Conservation (phyloP, 2,113 vertebrate genomes). For the Neodon shergylaensis region DNA sequence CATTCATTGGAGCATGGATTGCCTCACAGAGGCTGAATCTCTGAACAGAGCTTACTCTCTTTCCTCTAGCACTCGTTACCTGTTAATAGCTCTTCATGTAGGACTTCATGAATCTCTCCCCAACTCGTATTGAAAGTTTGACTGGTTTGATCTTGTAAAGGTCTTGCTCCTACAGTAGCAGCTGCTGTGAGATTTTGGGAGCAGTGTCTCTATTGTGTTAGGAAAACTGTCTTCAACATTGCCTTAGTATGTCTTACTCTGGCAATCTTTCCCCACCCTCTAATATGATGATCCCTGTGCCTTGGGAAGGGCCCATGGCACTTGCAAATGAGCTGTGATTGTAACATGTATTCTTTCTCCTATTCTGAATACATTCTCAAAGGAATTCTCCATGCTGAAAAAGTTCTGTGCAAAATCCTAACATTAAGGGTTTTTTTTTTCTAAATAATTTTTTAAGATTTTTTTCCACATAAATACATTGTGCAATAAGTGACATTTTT, state of each 20-base stretch:
- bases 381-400: neutral
- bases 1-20: neutral
- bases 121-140: neutral
- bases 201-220: neutral
- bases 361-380: neutral
- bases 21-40: neutral
- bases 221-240: neutral
- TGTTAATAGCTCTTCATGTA: neutral
- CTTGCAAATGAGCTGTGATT: neutral
- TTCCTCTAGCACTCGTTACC: neutral
- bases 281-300: neutral
- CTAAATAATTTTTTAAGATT: neutral
- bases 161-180: neutral
- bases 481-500: slow-evolving; percentile 2
- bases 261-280: neutral
- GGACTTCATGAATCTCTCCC: neutral
- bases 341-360: neutral
- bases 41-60: neutral
- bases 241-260: neutral
- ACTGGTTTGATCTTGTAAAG: neutral
- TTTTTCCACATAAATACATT: neutral
- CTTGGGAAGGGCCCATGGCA: neutral
- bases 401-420: neutral
- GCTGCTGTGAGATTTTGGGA: neutral
- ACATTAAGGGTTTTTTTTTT: neutral